Evolutionary conservation across 2,797 vertebrate species (phyloP).

Genomic region (Delichon dasypus): DNA sequence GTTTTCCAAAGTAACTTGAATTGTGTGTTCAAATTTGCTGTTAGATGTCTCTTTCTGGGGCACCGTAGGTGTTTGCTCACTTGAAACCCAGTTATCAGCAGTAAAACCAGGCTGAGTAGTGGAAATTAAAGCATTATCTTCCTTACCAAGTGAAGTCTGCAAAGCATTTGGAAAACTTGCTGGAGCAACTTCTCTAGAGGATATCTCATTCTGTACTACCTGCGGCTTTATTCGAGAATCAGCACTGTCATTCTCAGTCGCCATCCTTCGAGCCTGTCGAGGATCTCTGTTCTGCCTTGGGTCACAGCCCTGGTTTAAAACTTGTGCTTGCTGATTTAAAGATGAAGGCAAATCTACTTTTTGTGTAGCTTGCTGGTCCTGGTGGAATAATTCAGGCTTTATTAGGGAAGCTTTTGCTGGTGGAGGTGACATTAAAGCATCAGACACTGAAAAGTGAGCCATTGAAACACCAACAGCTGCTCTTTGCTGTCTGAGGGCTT

Average conservation of each 20-base stretch:
- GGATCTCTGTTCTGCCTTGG: slow-evolving; percentile 86
- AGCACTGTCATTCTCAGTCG: slow-evolving; percentile 54
- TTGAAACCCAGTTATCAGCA: slow-evolving; percentile 46
- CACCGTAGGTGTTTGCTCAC: neutral
- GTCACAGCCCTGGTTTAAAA: slow-evolving; percentile 71
- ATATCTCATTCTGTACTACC: slow-evolving; percentile 62
- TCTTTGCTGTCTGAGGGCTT: slow-evolving; percentile 90
- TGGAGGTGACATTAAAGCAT: slow-evolving; percentile 92
- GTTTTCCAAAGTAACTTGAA: slow-evolving; percentile 24
- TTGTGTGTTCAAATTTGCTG: slow-evolving; percentile 28
- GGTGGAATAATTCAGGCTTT: slow-evolving; percentile 73
- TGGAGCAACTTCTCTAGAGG: slow-evolving; percentile 71
- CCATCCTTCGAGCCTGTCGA: slow-evolving; percentile 76
- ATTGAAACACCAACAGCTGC: slow-evolving; percentile 94
- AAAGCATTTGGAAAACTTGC: slow-evolving; percentile 7
- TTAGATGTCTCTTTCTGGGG: slow-evolving; percentile 54
- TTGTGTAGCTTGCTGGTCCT: slow-evolving; percentile 71
- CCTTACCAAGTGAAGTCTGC: slow-evolving; percentile 6
- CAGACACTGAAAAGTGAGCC: slow-evolving; percentile 95
- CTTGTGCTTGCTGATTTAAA: slow-evolving; percentile 62
- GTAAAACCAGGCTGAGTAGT: slow-evolving; percentile 12
- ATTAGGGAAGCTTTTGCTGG: slow-evolving; percentile 77
- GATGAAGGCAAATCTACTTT: slow-evolving; percentile 52
- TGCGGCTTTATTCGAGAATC: slow-evolving; percentile 43
- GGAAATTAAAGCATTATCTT: slow-evolving; percentile 41